Evolutionary conservation across 2,797 vertebrate species (phyloP).

Genomic region (Cottoperca gobio): DNA sequence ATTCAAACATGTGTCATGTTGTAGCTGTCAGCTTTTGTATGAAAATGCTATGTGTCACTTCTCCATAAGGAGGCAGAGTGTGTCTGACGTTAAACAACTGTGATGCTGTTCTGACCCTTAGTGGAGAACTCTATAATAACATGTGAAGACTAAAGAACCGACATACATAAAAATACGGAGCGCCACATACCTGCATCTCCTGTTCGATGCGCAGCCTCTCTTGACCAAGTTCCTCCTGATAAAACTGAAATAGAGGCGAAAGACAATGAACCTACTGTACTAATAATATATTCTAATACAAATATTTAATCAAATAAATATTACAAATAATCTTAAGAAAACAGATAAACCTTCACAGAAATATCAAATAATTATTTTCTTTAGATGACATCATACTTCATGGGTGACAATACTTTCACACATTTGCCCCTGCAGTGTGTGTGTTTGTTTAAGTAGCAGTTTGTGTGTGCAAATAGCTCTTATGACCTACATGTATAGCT

Average conservation of each 20-base stretch:
- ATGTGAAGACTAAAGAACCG: neutral
- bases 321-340: neutral
- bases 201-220: constrained; percentile 86
- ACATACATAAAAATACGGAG: neutral
- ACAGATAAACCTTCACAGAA: neutral
- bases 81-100: constrained; percentile 15
- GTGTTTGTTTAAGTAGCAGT: constrained; percentile 27
- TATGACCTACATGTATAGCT: constrained; percentile 52
- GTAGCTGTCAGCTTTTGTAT: neutral
- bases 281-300: no score
- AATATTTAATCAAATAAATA: neutral
- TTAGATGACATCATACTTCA: neutral
- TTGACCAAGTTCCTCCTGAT: constrained; percentile 85
- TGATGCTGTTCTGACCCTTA: constrained; percentile 59
- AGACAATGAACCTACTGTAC: constrained; percentile 12
- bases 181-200: constrained; percentile 85
- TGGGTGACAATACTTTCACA: neutral
- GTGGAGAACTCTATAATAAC: constrained; percentile 48
- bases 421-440: constrained; percentile 3
- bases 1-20: constrained; percentile 1
- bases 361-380: neutral
- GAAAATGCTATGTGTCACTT: constrained; percentile 27
- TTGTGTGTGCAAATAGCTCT: constrained; percentile 20
- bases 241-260: constrained; percentile 76
- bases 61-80: constrained; percentile 57